These are phyloP conservation scores for Drosophila histrio DNA, from an alignment of 2,888 invertebrate species.

Conservation along the genomic window DNA sequence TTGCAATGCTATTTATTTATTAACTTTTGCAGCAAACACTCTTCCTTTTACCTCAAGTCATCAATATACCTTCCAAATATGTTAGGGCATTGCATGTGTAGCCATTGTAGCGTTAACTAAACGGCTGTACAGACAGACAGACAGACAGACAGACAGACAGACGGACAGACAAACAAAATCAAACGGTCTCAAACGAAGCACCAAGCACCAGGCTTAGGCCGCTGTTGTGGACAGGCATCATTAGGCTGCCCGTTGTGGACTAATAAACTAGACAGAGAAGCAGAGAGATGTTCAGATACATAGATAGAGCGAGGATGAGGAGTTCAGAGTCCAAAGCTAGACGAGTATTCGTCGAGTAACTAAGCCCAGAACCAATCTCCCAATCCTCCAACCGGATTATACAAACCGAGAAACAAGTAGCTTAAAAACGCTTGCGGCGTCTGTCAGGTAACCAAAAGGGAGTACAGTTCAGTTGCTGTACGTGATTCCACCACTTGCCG, in stretches of 20 bases:
- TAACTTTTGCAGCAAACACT: too few species aligned
- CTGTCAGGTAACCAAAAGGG: slow-evolving; percentile 14
- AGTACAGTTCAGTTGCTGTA: slow-evolving; percentile 7
- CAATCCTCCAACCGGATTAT: slow-evolving; percentile 57
- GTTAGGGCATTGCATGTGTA: slow-evolving; percentile 22
- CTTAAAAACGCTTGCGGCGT: slow-evolving; percentile 62
- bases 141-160: slow-evolving; percentile 18
- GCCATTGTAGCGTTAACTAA: slow-evolving; percentile 65
- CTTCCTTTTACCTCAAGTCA: neutral
- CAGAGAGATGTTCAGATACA: neutral
- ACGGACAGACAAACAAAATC: too few species aligned
- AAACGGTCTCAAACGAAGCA: slow-evolving; percentile 37
- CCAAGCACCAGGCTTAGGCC: slow-evolving; percentile 33
- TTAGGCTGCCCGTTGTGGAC: slow-evolving; percentile 59
- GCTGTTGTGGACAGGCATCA: slow-evolving; percentile 69
- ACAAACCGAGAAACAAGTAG: slow-evolving; percentile 77
- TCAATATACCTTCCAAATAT: neutral
- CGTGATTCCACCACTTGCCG: slow-evolving; percentile 7
- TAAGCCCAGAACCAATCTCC: slow-evolving; percentile 42
- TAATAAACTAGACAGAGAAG: slow-evolving; percentile 64
- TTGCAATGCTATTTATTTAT: too few species aligned
- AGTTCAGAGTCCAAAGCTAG: slow-evolving; percentile 22
- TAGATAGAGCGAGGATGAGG: neutral
- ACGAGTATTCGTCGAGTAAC: slow-evolving; percentile 37
- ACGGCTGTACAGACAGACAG: slow-evolving; percentile 35